These are phyloP conservation scores for Lasioglossum pauxillum DNA, from an alignment of 2,888 invertebrate genomes.

Conservation along the genomic window DNA sequence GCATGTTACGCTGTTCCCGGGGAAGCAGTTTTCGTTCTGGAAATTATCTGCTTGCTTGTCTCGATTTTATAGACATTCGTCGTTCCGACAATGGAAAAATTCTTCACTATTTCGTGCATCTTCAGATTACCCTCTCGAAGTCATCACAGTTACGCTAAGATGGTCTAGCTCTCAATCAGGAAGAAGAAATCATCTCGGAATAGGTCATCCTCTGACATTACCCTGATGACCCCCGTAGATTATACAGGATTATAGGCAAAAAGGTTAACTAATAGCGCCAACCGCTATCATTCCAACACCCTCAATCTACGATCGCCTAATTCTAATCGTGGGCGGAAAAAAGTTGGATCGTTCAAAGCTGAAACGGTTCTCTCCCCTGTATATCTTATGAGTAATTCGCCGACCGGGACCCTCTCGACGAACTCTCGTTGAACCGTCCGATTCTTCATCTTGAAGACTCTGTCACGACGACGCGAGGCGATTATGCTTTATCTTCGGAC, in stretches of 20 bases:
- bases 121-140: background rate
- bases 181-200: background rate
- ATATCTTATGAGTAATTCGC: background rate
- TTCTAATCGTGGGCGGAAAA: background rate
- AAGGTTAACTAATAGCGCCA: slow-evolving; percentile 38
- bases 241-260: slow-evolving; percentile 34
- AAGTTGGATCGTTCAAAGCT: slow-evolving; percentile 4
- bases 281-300: background rate
- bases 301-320: background rate
- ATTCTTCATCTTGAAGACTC: slow-evolving; percentile 36
- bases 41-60: background rate
- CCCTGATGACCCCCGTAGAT: slow-evolving; percentile 21
- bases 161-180: background rate
- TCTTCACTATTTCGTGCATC: background rate
- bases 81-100: background rate
- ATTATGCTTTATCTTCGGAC: slow-evolving; percentile 12
- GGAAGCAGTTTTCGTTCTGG: background rate
- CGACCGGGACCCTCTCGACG: background rate
- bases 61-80: background rate
- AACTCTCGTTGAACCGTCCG: slow-evolving; percentile 9
- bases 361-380: slow-evolving; percentile 17
- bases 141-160: background rate
- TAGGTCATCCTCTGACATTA: slow-evolving; percentile 18
- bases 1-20: background rate
- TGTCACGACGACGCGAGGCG: slow-evolving; percentile 1